A percentile compares a stretch with the other conserved stretches of the same genome.
These are phyloP conservation scores for Lamprologus callipterus DNA, from an alignment of 2,113 vertebrate genomes.

Conservation along the genomic window DNA sequence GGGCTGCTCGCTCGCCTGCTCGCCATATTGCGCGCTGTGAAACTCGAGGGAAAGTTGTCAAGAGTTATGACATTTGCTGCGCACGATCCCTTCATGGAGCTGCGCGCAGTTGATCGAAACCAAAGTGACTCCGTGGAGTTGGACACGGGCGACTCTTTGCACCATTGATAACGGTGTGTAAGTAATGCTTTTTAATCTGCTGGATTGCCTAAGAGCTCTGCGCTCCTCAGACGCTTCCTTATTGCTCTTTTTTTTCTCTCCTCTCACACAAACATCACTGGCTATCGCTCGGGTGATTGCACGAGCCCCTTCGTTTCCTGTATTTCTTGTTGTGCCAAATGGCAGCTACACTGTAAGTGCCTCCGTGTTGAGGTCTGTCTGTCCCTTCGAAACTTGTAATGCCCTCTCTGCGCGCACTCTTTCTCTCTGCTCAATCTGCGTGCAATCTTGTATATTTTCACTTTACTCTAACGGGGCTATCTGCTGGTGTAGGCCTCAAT, in stretches of 20 bases:
- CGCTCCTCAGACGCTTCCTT: slow-evolving; percentile 27
- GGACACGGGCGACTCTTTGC: slow-evolving; percentile 23
- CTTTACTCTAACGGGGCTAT: not conserved
- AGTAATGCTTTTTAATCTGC: not conserved
- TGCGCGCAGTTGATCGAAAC: slow-evolving; percentile 61
- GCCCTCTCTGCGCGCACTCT: not conserved
- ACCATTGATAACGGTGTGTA: slow-evolving; percentile 5
- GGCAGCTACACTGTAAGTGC: slow-evolving; percentile 44
- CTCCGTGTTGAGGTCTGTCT: slow-evolving; percentile 2
- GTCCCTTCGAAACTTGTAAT: not conserved
- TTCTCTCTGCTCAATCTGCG: not conserved
- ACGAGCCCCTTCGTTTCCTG: slow-evolving; percentile 70
- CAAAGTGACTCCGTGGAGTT: slow-evolving; percentile 53
- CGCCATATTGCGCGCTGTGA: slow-evolving; percentile 50
- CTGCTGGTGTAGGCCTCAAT: slow-evolving; percentile 46
- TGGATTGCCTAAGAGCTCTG: not conserved
- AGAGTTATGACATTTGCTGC: slow-evolving; percentile 64
- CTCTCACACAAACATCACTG: slow-evolving; percentile 30
- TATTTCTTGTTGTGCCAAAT: slow-evolving; percentile 74
- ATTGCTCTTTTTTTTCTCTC: slow-evolving; percentile 22
- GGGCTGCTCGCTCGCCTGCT: not conserved
- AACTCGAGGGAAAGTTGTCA: slow-evolving; percentile 56
- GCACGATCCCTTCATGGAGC: slow-evolving; percentile 55
- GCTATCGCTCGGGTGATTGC: slow-evolving; percentile 38
- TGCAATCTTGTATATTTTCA: not conserved